phyloP scores from a whole-genome alignment of 1,140 invertebrate species.

The Philopotamus ludificatus region DNA sequence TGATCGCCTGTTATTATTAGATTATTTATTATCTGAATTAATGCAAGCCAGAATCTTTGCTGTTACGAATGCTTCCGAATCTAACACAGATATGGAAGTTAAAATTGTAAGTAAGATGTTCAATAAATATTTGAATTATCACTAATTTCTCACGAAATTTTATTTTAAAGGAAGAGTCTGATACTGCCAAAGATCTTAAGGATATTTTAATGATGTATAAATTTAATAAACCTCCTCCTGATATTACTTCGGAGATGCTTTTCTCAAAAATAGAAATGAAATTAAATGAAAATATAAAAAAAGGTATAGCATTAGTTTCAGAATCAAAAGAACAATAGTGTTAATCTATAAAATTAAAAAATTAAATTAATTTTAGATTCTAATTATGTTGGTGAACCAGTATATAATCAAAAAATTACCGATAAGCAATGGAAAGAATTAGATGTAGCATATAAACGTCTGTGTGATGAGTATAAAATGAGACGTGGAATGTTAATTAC shows the following conservation, averaged over 20 bases:
- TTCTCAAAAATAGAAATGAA: conserved; percentile 78
- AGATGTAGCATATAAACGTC: conserved; percentile 65
- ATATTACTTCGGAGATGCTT: conserved; percentile 72
- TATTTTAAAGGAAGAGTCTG: conserved; percentile 72
- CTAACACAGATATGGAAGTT: conserved; percentile 52
- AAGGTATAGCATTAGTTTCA: no score
- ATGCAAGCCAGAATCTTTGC: conserved; percentile 76
- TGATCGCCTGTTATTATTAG: conserved; percentile 68
- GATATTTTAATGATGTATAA: conserved; percentile 74
- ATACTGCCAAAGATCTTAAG: conserved; percentile 74
- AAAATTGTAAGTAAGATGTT: conserved; percentile 54
- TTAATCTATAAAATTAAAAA: conserved; percentile 5
- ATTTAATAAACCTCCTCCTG: conserved; percentile 81
- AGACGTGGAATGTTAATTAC: conserved; percentile 86
- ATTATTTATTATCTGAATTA: conserved; percentile 79
- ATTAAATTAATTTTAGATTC: conserved; percentile 46
- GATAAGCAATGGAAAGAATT: conserved; percentile 82
- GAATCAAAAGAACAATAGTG: no score
- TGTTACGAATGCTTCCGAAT: conserved; percentile 59
- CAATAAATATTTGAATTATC: neutral
- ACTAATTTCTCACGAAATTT: conserved; percentile 31
- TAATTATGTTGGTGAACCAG: conserved; percentile 68
- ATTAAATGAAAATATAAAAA: conserved; percentile 68
- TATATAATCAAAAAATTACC: conserved; percentile 72
- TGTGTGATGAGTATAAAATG: conserved; percentile 79